phyloP scores from a whole-genome alignment of 1,140 invertebrate species.

The Parasteatoda tepidariorum region DNA sequence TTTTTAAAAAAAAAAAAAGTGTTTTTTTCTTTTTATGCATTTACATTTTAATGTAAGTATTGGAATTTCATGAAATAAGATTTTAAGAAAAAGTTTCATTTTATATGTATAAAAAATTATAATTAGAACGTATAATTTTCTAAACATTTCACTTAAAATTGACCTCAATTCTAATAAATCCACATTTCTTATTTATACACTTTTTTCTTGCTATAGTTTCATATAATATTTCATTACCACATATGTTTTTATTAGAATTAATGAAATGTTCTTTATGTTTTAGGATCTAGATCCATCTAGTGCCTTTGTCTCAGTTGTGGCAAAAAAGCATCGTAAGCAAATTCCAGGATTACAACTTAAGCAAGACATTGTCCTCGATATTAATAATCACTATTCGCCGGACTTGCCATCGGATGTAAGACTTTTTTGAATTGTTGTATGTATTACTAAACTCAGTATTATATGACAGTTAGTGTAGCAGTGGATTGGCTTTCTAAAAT shows the following conservation, averaged over 20 bases:
- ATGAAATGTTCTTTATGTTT: too few relatives aligned
- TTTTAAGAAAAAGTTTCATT: too few relatives aligned
- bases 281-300: slow-evolving; percentile 61
- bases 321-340: slow-evolving; percentile 55
- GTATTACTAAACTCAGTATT: too few relatives aligned
- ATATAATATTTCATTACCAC: background rate
- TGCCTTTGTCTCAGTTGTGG: slow-evolving; percentile 62
- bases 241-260: too few relatives aligned
- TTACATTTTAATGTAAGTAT: too few relatives aligned
- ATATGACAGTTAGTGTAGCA: too few relatives aligned
- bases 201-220: background rate
- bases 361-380: background rate
- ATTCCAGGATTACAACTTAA: background rate
- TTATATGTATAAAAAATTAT: too few relatives aligned
- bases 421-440: too few relatives aligned
- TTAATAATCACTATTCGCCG: background rate
- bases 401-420: background rate
- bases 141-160: background rate
- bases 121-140: background rate
- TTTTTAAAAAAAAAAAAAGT: too few relatives aligned
- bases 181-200: background rate
- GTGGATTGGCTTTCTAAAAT: too few relatives aligned
- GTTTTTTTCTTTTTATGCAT: too few relatives aligned
- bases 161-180: background rate
- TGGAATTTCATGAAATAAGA: too few relatives aligned